Percentiles rank a stretch among this genome's conserved stretches.
Conservation (phyloP, 64 coral and sea anemone genomes). For the Montipora efflorescens region DNA sequence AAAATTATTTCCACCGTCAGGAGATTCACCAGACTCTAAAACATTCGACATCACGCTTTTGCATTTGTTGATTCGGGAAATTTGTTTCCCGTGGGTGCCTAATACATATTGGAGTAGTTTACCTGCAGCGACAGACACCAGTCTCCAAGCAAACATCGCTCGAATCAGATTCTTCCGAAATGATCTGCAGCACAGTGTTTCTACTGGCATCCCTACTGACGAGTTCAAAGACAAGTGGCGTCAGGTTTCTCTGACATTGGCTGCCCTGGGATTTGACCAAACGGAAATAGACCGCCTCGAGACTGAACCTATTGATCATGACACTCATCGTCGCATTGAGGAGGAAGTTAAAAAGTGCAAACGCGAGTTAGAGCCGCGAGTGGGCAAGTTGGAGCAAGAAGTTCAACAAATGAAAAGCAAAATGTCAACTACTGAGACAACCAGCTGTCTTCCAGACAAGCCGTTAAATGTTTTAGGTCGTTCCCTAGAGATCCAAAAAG, state of each 20-base stretch:
- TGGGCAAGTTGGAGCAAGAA: not conserved
- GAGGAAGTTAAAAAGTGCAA: not conserved
- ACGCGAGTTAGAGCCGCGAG: not conserved
- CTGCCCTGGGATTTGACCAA: conserved; percentile 26
- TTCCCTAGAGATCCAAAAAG: not conserved
- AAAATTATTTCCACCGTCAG: conserved; percentile 31
- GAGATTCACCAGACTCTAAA: conserved; percentile 14
- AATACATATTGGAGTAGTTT: conserved; percentile 7
- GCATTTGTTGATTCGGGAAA: conserved; percentile 58
- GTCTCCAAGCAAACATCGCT: conserved; percentile 48
- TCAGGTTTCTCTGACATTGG: not conserved
- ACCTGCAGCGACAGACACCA: conserved; percentile 30
- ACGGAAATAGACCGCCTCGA: conserved; percentile 8
- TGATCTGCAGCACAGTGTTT: conserved; percentile 15
- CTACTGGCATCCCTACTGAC: conserved; percentile 1
- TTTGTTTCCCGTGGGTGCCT: not conserved
- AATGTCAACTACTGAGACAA: not conserved
- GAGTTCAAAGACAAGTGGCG: conserved; percentile 35
- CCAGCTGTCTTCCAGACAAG: conserved; percentile 8
- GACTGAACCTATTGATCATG: conserved; percentile 21
- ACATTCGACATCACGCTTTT: conserved; percentile 66
- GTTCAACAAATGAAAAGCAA: not conserved
- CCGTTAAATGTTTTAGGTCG: conserved; percentile 8
- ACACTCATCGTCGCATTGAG: not conserved
- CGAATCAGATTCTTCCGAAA: conserved; percentile 53